Base-by-base conservation (phyloP, 2,113 vertebrate species). In the Gambusia affinis region DNA sequence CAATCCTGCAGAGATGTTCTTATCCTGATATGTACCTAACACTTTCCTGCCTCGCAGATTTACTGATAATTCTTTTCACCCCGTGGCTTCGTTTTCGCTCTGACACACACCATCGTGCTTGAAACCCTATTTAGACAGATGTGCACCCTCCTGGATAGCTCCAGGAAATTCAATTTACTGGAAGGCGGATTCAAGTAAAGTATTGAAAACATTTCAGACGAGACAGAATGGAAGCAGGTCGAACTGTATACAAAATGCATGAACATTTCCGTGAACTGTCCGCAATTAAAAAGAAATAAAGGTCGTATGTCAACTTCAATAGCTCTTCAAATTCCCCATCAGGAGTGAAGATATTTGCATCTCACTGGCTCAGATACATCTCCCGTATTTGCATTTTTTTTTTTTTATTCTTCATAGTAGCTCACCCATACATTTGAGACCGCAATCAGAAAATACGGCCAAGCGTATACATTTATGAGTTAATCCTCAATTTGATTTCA, bases 301-400 rank as follows among this genome's bases (percentile, higher is more conserved):
- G 47, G 47, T 54, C 47, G n/a, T 57, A 57, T 24, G 51, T 57
- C 24, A n/a, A 8, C 7, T n/a, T 57, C 24, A 10, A 57, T 5
- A 19, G 14, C 44, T 47, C 44, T 47, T 17, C 17, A 44, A 44
- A 44, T 44, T 17, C 42, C 42, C 42, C 42, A 44, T 44, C 42
- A 3, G 42, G 15, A 44, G 15, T 17, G 4, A 47, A 47, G 44
- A 42, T 15, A 42, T 42, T 14, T 42, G 39, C 4, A 64, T 64
- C 8, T 33, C 15, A 37, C 70, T 68, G 39, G 51, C 64, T 63
- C 15, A 67, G 39, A 30, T 74, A 54, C 31, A 84, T 78, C 68
- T 61, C 14, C 57, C 77, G 74, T 76, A 65, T 78, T 73, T 84
- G 80, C 70, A 64, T 37, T 39, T 79, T 87, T 85, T 75, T 67